Evolutionary conservation across 2,113 vertebrate species (phyloP).

Genomic region (Laticauda laticaudata): DNA sequence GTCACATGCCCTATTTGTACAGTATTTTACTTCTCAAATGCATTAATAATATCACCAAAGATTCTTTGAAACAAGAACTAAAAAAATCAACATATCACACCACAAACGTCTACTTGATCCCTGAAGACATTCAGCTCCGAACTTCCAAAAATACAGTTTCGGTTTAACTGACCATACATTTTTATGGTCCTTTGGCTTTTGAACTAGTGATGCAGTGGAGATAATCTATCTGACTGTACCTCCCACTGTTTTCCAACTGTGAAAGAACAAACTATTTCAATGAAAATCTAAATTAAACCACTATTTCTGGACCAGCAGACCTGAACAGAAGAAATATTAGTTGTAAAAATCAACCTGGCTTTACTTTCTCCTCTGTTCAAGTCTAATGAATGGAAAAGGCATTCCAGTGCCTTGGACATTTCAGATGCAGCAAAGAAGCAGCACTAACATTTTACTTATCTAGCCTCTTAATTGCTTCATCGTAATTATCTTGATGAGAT

Average conservation of each 20-base stretch:
- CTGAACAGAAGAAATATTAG: background rate
- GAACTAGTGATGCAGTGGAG: background rate
- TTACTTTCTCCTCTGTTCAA: slow-evolving; percentile 26
- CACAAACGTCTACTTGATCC: background rate
- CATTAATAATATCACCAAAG: background rate
- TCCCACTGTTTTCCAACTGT: slow-evolving; percentile 12
- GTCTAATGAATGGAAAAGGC: background rate
- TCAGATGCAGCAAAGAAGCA: slow-evolving; percentile 20
- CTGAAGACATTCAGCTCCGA: slow-evolving; percentile 5
- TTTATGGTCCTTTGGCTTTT: background rate
- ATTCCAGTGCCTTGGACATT: slow-evolving; percentile 30
- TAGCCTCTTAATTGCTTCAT: background rate
- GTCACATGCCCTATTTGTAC: background rate
- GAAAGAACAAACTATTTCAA: slow-evolving; percentile 21
- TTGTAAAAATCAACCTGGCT: slow-evolving; percentile 17
- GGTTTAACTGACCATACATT: background rate
- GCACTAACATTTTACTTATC: background rate
- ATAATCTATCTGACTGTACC: background rate
- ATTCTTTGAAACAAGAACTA: background rate
- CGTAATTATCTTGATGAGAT: background rate
- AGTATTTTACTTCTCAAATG: background rate
- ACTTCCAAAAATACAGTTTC: background rate
- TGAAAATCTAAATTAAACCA: slow-evolving; percentile 8
- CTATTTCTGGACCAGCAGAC: slow-evolving; percentile 17
- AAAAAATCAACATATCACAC: background rate